These are phyloP conservation scores for Coracopsis vasa DNA, from an alignment of 2,113 vertebrate species.

Conservation along the genomic window DNA sequence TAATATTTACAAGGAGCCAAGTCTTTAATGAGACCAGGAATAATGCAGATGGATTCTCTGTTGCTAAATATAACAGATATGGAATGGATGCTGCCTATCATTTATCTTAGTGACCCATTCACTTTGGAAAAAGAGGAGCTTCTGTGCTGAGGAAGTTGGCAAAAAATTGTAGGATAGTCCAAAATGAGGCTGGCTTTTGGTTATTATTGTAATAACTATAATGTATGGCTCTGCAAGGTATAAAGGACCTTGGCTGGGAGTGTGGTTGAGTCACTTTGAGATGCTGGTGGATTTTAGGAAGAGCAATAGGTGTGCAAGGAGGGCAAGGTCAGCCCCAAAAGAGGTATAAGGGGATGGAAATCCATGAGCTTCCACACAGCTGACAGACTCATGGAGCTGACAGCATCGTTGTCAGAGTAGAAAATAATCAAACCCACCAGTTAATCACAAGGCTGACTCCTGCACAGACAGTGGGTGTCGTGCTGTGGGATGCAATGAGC, in stretches of 20 bases:
- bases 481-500: neutral
- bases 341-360: neutral
- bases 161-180: neutral
- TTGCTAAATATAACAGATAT: constrained; percentile 20
- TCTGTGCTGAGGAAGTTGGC: neutral
- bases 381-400: neutral
- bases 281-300: neutral
- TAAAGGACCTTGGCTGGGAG: neutral
- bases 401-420: neutral
- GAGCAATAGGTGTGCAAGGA: neutral
- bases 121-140: neutral
- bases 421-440: neutral
- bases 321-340: fast-evolving
- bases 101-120: neutral
- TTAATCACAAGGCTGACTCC: neutral
- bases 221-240: neutral
- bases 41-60: constrained; percentile 44
- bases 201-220: neutral
- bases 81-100: neutral
- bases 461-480: fast-evolving
- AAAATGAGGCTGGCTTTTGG: neutral
- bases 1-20: constrained; percentile 56
- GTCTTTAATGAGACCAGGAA: constrained; percentile 44
- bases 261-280: neutral
- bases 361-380: neutral